Conservation (phyloP, 2,113 vertebrate genomes). For the Azemiops feae region DNA sequence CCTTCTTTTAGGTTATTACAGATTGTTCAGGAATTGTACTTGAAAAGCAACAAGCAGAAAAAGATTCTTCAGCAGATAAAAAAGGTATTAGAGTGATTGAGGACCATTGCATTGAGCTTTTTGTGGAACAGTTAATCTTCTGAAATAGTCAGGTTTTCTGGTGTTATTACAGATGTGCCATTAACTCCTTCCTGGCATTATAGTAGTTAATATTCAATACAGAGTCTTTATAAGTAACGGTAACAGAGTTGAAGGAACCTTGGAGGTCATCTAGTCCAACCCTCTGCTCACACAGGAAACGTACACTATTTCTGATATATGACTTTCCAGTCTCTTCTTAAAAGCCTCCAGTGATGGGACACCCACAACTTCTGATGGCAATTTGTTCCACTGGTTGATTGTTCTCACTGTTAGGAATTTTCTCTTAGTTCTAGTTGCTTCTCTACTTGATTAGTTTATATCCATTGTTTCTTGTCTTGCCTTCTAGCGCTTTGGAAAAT, state of each 20-base stretch:
- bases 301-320: background rate
- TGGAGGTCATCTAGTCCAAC: background rate
- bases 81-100: conserved; percentile 57
- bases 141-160: conserved; percentile 5
- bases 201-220: conserved; percentile 19
- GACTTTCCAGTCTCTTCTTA: background rate
- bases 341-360: background rate
- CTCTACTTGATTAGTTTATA: background rate
- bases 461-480: background rate
- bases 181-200: conserved; percentile 28
- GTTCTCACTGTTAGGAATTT: background rate
- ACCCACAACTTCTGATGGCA: background rate
- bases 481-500: background rate
- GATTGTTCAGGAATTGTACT: conserved; percentile 78
- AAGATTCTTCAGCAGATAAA: conserved; percentile 50
- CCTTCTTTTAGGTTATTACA: conserved; percentile 72
- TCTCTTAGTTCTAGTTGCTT: background rate
- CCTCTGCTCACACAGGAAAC: background rate
- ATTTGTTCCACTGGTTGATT: background rate
- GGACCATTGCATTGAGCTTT: background rate
- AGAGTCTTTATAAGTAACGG: background rate
- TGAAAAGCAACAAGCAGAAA: conserved; percentile 64
- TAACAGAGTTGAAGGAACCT: background rate
- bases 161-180: conserved; percentile 14
- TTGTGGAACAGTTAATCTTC: background rate